phyloP scores from a whole-genome alignment of 2,888 invertebrate genomes.

The Mactromeris polynyma region DNA sequence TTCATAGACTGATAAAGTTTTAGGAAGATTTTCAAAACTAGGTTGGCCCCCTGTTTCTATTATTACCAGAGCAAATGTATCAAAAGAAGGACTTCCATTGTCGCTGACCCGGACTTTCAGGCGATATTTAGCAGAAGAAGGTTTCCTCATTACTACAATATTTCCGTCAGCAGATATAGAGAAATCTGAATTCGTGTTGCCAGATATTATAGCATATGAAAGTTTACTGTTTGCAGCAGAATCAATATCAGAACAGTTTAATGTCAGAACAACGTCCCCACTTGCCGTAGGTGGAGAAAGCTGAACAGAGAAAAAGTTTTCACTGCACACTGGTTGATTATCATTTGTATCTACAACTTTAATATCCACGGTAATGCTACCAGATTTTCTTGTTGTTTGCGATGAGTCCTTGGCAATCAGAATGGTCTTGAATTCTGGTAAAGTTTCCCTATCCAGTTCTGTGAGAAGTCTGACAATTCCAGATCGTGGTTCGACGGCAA shows the following conservation, averaged over 20 bases:
- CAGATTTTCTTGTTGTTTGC: conserved; percentile 43
- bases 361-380: conserved; percentile 50
- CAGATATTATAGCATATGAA: conserved; percentile 69
- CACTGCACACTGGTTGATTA: conserved; percentile 64
- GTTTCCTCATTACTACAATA: conserved; percentile 52
- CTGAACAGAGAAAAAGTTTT: conserved; percentile 33
- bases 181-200: conserved; percentile 70
- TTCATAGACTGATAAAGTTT: conserved; percentile 47
- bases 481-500: conserved; percentile 61
- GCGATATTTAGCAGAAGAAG: conserved; percentile 59
- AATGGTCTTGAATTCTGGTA: conserved; percentile 48
- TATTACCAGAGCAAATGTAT: conserved; percentile 45
- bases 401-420: conserved; percentile 70
- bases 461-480: conserved; percentile 55
- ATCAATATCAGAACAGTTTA: conserved; percentile 73
- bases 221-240: conserved; percentile 70
- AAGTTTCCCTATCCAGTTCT: conserved; percentile 68
- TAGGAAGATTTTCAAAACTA: conserved; percentile 53
- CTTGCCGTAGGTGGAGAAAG: conserved; percentile 55
- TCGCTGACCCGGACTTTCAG: conserved; percentile 63
- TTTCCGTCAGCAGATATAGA: conserved; percentile 53
- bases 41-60: conserved; percentile 55
- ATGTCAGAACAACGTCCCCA: conserved; percentile 44
- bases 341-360: conserved; percentile 72
- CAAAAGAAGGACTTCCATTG: conserved; percentile 53